These are phyloP conservation scores for Oncorhynchus tshawytscha DNA, from an alignment of 2,113 vertebrate species.

Conservation along the genomic window DNA sequence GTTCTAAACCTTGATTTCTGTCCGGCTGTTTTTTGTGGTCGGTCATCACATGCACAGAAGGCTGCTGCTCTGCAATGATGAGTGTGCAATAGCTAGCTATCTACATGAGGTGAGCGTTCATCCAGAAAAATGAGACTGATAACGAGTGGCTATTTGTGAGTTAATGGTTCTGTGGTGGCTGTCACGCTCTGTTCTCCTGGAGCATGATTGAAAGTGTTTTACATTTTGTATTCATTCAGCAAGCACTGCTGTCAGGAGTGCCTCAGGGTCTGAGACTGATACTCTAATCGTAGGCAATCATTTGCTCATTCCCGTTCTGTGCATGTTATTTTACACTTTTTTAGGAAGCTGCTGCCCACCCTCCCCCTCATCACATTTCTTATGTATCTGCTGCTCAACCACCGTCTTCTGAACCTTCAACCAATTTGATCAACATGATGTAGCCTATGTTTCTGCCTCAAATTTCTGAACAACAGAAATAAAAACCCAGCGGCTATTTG, in stretches of 20 bases:
- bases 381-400: background rate
- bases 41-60: background rate
- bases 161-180: slow-evolving; percentile 21
- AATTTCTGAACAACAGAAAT: too few relatives aligned
- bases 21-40: background rate
- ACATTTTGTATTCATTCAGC: slow-evolving; percentile 26
- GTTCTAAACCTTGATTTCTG: slow-evolving; percentile 6
- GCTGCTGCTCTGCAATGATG: background rate
- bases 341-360: too few relatives aligned
- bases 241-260: background rate
- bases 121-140: background rate
- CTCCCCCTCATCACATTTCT: background rate
- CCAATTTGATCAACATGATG: too few relatives aligned
- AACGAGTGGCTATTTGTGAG: slow-evolving; percentile 9
- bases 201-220: slow-evolving; percentile 19
- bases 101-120: background rate
- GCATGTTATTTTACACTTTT: background rate
- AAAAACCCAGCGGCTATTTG: too few relatives aligned
- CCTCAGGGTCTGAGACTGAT: background rate
- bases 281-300: too few relatives aligned
- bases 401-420: too few relatives aligned
- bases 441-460: background rate
- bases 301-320: too few relatives aligned
- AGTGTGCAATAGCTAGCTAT: background rate
- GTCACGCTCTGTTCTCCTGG: slow-evolving; percentile 3